Evolutionary conservation across 1,140 invertebrate species (phyloP), one percentile per base, ranked within the genome.

Genomic region (Drusus annulatus): DNA sequence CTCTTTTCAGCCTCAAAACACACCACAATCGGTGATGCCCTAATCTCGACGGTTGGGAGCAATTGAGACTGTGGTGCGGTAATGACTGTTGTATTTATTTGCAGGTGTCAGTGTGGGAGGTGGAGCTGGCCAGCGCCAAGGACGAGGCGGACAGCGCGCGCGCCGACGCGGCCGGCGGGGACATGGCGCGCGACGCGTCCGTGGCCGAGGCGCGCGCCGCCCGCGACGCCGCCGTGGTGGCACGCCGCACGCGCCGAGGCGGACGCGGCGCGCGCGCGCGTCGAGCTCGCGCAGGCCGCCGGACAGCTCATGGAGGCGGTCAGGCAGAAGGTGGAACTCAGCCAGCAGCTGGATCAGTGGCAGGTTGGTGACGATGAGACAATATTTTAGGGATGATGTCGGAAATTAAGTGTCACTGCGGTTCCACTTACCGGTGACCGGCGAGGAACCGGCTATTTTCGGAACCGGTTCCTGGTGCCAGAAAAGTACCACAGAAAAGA

Each of bases 311-410:
- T 98, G 91, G 97, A 98, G 86, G 96, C 97, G 0, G 96, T 99
- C 56, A 94, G 97, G 86, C 97, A 98, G 88, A 98, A 99, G 88
- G 94, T 98, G 54, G 96, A 97, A 86, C 91, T 98, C 1, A 97
- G 96, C 31, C 96, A 98, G 85, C 96, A 98, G 86, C 88, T 98
- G 15, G 97, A 98, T 85, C 97, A 98, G 89, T 99, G 97, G 97
- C 96, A 97, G 95, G 95, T 96, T 85, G 71, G 31, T 36, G 31
- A 36, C 5, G 2, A 28, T 28, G 25, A 28, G 5, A 2, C 25
- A n/a, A n/a, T n/a, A n/a, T n/a, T n/a, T n/a, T n/a, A n/a, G n/a
- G n/a, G n/a, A n/a, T n/a, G n/a, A n/a, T n/a, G n/a, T n/a, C n/a
- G n/a, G n/a, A n/a, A n/a, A n/a, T n/a, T n/a, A n/a, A n/a, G n/a